These are phyloP conservation scores for Cepaea hortensis DNA, from an alignment of 2,888 invertebrate genomes.

Conservation along the genomic window DNA sequence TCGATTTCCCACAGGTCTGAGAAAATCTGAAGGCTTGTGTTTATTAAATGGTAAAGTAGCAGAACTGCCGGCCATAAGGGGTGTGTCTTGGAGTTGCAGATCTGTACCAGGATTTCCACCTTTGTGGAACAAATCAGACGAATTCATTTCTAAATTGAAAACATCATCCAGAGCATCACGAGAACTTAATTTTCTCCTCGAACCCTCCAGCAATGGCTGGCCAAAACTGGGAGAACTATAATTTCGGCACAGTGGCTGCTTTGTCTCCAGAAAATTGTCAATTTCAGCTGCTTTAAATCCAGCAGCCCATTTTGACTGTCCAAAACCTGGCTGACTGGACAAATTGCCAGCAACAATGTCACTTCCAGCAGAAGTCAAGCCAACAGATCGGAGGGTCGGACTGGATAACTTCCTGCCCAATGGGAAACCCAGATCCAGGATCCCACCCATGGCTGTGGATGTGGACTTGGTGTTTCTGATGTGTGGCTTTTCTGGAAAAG, in stretches of 20 bases:
- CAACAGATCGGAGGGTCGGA: background rate
- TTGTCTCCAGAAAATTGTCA: background rate
- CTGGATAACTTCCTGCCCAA: no score
- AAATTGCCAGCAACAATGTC: background rate
- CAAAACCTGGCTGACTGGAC: background rate
- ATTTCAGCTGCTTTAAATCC: background rate
- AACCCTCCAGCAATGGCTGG: background rate
- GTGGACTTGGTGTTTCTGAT: background rate
- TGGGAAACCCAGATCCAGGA: background rate
- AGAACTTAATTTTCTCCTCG: conserved; percentile 5
- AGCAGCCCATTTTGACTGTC: background rate
- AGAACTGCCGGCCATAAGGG: background rate
- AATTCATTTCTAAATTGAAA: background rate
- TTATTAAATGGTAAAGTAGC: background rate
- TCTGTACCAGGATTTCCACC: no score
- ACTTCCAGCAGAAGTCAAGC: background rate
- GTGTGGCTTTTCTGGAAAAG: background rate
- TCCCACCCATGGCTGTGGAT: background rate
- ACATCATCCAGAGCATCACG: conserved; percentile 2
- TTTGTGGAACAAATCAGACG: background rate
- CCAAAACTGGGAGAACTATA: background rate
- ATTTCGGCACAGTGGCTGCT: background rate
- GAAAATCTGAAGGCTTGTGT: background rate
- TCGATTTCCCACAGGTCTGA: background rate
- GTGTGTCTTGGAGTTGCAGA: no score